phyloP scores from a whole-genome alignment of 2,888 invertebrate genomes.

The Melinaea menophilus region DNA sequence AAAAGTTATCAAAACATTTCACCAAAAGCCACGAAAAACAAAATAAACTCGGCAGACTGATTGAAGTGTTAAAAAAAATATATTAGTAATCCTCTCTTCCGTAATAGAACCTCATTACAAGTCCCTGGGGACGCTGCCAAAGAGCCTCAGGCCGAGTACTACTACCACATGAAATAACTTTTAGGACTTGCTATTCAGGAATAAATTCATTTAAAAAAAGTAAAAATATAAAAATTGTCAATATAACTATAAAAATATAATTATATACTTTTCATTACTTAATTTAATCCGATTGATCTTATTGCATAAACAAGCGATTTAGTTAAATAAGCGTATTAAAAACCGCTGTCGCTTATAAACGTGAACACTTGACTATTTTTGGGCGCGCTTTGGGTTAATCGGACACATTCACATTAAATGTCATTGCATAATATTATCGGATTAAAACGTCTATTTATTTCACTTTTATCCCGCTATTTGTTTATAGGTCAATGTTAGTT shows the following conservation, averaged over 20 bases:
- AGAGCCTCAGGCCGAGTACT: constrained; percentile 13
- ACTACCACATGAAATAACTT: constrained; percentile 1
- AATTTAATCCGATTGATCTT: no score
- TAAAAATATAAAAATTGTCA: no score
- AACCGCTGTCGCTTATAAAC: constrained; percentile 29
- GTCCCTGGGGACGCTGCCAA: constrained; percentile 17
- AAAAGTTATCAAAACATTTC: no score
- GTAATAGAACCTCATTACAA: constrained; percentile 20
- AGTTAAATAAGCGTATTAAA: not conserved
- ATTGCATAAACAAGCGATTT: no score
- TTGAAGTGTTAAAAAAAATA: constrained; percentile 5
- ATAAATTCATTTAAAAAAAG: no score
- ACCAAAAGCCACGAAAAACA: no score
- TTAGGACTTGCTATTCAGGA: no score
- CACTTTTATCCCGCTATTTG: constrained; percentile 14
- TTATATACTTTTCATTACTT: no score
- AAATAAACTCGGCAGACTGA: not conserved
- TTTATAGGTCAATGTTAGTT: constrained; percentile 24
- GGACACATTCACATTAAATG: constrained; percentile 42
- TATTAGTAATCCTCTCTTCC: constrained; percentile 10
- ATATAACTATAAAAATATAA: no score
- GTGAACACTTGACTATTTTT: constrained; percentile 27
- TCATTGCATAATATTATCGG: constrained; percentile 39
- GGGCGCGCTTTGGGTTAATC: constrained; percentile 33
- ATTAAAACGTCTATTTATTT: constrained; percentile 16